Conservation (phyloP, 2,113 vertebrate species). For the Gymnogyps californianus region DNA sequence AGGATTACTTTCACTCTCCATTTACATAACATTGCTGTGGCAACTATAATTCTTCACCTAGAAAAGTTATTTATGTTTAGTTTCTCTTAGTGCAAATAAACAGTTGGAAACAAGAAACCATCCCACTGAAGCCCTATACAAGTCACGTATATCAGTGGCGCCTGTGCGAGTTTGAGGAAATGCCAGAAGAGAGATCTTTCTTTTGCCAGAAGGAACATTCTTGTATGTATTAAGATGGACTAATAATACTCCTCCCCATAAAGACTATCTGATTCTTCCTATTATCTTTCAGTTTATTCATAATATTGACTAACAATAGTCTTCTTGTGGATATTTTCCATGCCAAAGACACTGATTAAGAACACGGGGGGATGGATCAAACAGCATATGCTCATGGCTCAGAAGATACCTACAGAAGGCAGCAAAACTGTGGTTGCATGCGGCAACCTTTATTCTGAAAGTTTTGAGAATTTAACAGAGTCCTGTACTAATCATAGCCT, state of each 20-base stretch:
- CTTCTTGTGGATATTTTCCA: neutral
- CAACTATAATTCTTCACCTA: neutral
- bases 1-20: neutral
- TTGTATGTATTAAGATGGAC: neutral
- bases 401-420: neutral
- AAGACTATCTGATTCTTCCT: neutral
- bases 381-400: neutral
- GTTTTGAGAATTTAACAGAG: neutral
- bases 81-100: neutral
- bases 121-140: too few relatives aligned
- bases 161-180: rapidly evolving
- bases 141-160: neutral
- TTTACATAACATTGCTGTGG: neutral
- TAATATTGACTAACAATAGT: neutral
- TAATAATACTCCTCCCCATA: neutral
- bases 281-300: neutral
- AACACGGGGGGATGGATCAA: neutral
- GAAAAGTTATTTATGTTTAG: neutral
- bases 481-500: neutral
- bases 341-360: neutral
- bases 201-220: neutral
- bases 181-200: neutral
- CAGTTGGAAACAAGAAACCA: neutral
- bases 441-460: neutral
- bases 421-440: neutral